Base-by-base conservation (phyloP, 2,113 vertebrate genomes). In the Henicopernis longicauda region DNA sequence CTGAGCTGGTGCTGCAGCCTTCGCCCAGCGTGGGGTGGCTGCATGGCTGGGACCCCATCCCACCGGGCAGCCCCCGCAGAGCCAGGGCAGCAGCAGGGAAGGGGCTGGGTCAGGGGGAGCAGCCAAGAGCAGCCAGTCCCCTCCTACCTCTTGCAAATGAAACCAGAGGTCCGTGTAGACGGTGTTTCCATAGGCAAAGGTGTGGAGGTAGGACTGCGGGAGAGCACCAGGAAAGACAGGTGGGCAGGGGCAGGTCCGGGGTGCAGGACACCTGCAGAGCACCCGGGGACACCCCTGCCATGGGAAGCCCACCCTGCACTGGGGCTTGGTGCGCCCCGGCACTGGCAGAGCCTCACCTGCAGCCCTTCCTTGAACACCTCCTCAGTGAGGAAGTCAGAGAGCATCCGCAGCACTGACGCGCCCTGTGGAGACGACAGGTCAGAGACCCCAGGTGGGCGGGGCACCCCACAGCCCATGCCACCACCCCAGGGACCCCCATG, bases 361-460 rank as follows among this genome's bases (percentile, higher is more conserved):
- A 99, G 96, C 63, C 99, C 99, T 44, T 82, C 32, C 72, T 95
- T 97, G 96, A 99, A 99, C 20, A 99, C 81, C 0, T 97, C 17
- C 91, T 99, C 99, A 0, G 96, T 98, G 78, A 99, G 98, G 92
- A 99, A 99, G 82, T 97, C 93, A 0, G 99, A 99, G 26, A 99
- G 98, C 99, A 99, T 99, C 86, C 98, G 98, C 66, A 99, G 97
- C 67, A 99, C 99, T 0, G 99, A 98, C 0, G 98, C 99, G 16
- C 99, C 99, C 99, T 99, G 96, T 11, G 13, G 79, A 73, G 42
- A 96, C 7, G 8, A 19, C 4, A 25, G 61, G 66, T 91, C 34
- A 93, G 95, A 63, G 47, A 44, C 36, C 3, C 10, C 2, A 3
- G 36, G 7, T 1, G 14, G 5, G 3, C 3, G 2, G 58, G 45